Evolutionary conservation across 2,888 invertebrate genomes (phyloP).

Genomic region (Rhamphomyia laevipes): DNA sequence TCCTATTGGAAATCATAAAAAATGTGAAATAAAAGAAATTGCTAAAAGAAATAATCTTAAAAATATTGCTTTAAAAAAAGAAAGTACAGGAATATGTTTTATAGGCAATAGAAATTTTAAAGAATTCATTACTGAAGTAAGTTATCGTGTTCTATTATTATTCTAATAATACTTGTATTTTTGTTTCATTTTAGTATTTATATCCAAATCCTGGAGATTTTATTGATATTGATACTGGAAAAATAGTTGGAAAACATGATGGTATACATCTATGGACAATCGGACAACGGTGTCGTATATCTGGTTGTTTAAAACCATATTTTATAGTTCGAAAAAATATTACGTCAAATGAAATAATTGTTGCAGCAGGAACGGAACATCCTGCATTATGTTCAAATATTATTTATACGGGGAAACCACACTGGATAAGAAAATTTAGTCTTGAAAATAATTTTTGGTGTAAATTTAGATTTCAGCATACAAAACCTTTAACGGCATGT

Average conservation of each 20-base stretch:
- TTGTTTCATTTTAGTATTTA: conserved; percentile 54
- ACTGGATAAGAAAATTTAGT: conserved; percentile 66
- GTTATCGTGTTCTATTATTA: conserved; percentile 14
- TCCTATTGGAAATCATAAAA: conserved; percentile 68
- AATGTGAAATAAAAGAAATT: conserved; percentile 66
- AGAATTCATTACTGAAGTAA: conserved; percentile 77
- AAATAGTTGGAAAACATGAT: conserved; percentile 63
- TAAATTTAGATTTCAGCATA: conserved; percentile 79
- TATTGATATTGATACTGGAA: conserved; percentile 67
- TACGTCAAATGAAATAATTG: conserved; percentile 59
- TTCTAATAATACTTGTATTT: background rate
- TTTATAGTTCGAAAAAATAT: conserved; percentile 65
- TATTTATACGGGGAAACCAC: conserved; percentile 50
- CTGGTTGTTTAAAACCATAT: conserved; percentile 50
- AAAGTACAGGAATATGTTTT: conserved; percentile 95
- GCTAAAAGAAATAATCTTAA: conserved; percentile 57
- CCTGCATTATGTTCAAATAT: conserved; percentile 58
- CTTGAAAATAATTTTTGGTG: conserved; percentile 46
- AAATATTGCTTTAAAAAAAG: conserved; percentile 59
- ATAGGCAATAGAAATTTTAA: conserved; percentile 83
- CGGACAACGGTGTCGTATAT: conserved; percentile 70
- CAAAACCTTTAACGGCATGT: conserved; percentile 55
- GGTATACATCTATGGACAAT: conserved; percentile 90
- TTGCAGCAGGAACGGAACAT: conserved; percentile 70
- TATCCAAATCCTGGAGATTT: conserved; percentile 64